Evolutionary conservation across 2,113 vertebrate species (phyloP), one percentile per base, ranked within the genome.

Genomic region (Megaptera novaeangliae): DNA sequence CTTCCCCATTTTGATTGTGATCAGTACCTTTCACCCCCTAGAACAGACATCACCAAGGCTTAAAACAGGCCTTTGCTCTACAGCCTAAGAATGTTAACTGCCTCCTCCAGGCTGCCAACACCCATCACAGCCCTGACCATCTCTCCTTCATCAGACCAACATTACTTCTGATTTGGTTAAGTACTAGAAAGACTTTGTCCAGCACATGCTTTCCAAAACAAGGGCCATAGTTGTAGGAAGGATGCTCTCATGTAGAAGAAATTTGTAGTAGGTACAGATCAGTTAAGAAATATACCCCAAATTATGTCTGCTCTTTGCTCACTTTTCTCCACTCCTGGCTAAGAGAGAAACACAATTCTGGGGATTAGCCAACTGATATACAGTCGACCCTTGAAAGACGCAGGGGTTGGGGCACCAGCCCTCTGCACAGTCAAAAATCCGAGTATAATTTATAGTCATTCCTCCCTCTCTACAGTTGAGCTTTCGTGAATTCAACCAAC

Each of bases 281-380:
- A 72, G 81, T 59, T 59, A 41, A 59, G 29, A 92, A 87, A 86
- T 57, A 12, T 63, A 80, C 44, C 41, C 21, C 41, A 80, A 69
- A 86, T 94, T 63, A 83, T 81, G 63, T 92, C 82, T 96, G 36
- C 61, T 66, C 23, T 86, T 96, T 95, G 64, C 23, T 90, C 72
- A 68, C 25, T 81, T 88, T 91, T 85, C 10, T 75, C 21, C 31
- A 68, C 8, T 91, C 59, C 27, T 85, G 63, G 63, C 7, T 97
- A 89, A 92, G 36, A 46, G 0, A 44, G 34, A 95, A 81, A 92
- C 29, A 41, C 6, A 82, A 34, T 59, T 92, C 44, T 83, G 29
- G 57, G 34, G 31, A 55, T 93, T 55, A 74, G 23, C 11, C 21
- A 69, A 36, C 34, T 74, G 78, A 68, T 57, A 39, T 4, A 55